These are phyloP conservation scores for Acropora yongei DNA, from an alignment of 64 coral and sea anemone species.

Conservation along the genomic window DNA sequence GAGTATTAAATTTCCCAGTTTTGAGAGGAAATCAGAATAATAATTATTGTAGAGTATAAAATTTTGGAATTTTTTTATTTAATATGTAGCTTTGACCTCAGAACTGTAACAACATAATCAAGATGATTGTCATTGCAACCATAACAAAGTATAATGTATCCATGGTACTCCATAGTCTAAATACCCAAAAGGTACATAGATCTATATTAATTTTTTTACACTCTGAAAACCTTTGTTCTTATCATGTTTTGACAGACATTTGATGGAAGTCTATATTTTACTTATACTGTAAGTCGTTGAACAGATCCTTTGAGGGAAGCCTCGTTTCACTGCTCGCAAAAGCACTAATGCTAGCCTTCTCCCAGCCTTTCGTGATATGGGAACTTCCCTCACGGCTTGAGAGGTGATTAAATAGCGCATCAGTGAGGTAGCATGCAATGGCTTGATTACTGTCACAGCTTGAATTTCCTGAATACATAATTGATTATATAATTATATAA, in stretches of 20 bases:
- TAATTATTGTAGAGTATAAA: neutral
- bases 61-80: neutral
- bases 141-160: neutral
- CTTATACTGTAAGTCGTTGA: neutral
- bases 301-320: neutral
- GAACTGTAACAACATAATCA: neutral
- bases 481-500: no score
- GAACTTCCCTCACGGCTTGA: constrained; percentile 40
- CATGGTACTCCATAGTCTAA: neutral
- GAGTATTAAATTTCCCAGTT: neutral
- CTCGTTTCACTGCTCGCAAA: neutral
- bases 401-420: constrained; percentile 57
- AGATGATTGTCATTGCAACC: neutral
- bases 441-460: neutral
- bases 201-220: neutral
- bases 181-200: neutral
- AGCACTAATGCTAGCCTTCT: constrained; percentile 44
- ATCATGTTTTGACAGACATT: neutral
- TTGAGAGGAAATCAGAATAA: neutral
- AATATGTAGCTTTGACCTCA: neutral
- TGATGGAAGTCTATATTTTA: neutral
- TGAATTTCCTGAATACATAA: no score
- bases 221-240: neutral
- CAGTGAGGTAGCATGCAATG: neutral
- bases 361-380: constrained; percentile 46